Evolutionary conservation across 2,888 invertebrate genomes (phyloP), one percentile per base, ranked within the genome.

Genomic region (Morpho achilles): DNA sequence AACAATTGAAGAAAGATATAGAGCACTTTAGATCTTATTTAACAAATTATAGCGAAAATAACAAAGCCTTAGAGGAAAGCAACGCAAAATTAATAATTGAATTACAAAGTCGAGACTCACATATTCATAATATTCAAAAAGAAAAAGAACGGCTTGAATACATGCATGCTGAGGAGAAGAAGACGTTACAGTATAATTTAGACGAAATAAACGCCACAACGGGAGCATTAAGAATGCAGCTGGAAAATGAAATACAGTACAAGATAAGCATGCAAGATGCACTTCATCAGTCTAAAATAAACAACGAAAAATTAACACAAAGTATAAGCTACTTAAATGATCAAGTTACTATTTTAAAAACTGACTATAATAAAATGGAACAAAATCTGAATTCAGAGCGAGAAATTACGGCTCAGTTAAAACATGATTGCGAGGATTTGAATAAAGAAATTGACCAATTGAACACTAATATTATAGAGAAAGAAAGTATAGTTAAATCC

Each of bases 201-300:
- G 78, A 83, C 54, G 84, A 83, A 69, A 78, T 69, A 59, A 72
- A 72, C 58, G 79, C 77, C 43, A 74, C 69, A 40, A 73, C 80
- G 7, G 71, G 73, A 61, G 70, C 78, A 39, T 65, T 84, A 16
- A 77, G 82, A 69, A 72, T 68, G 53, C 84, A 83, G 67, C 62
- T 85, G 44, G 76, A 80, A 53, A 74, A 77, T 62, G 84, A 85
- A 69, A 80, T 82, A 23, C 63, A 78, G 32, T 80, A 72, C 58
- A 85, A 83, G 67, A 63, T 78, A 8, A 64, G 63, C 39, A 62
- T 80, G 47, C 78, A 82, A 67, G 69, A 73, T 47, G 76, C 81
- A 66, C 54, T 80, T 3, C 43, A 56, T 8, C 47, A 67, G 7
- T 9, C 60, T 16, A 59, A 64, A 59, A 49, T 54, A 9, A 40